Evolutionary conservation across 2,888 invertebrate genomes (phyloP), one percentile per base, ranked within the genome.

Genomic region (Pyrrhia umbra): DNA sequence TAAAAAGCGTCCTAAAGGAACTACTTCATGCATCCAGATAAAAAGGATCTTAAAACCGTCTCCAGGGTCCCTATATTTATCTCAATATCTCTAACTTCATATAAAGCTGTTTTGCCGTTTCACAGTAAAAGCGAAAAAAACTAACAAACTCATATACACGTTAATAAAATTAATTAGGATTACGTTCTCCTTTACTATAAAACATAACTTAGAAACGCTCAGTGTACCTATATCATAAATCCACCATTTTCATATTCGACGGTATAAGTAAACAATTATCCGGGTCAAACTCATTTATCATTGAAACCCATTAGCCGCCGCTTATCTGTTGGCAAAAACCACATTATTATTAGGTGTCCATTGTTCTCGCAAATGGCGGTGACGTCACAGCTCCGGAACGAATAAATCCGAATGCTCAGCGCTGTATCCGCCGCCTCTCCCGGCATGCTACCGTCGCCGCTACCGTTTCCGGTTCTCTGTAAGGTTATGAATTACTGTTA

Each of bases 381-480:
- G 67, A 61, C 62, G 65, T 60, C 71, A 64, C 65, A 52, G 63
- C 63, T 59, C 66, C 79, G 79, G 79, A 79, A 76, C 68, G 68
- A 73, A 82, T 82, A 81, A 82, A 82, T 82, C 80, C 52, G 66
- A 61, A 68, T 62, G 68, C 73, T 72, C 68, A 62, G 60, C 58
- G 61, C 67, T 68, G 81, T 73, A 73, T 78, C 80, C 75, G 80
- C 68, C 45, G 61, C 67, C 66, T 67, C 69, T 62, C 67, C 60
- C 62, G 65, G 58, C 56, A 55, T 49, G 59, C 64, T 72, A 23
- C 63, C 66, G 66, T 67, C 72, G 56, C 77, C 58, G 70, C 45
- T 60, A 58, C 75, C 72, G 68, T 58, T 79, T 77, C 79, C 79
- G 72, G 70, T 52, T 46, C 65, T 66, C 68, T 68, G 58, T 49